Evolutionary conservation across 2,113 vertebrate genomes (phyloP), one percentile per base, ranked within the genome.

Genomic region (Cepphus grylle): DNA sequence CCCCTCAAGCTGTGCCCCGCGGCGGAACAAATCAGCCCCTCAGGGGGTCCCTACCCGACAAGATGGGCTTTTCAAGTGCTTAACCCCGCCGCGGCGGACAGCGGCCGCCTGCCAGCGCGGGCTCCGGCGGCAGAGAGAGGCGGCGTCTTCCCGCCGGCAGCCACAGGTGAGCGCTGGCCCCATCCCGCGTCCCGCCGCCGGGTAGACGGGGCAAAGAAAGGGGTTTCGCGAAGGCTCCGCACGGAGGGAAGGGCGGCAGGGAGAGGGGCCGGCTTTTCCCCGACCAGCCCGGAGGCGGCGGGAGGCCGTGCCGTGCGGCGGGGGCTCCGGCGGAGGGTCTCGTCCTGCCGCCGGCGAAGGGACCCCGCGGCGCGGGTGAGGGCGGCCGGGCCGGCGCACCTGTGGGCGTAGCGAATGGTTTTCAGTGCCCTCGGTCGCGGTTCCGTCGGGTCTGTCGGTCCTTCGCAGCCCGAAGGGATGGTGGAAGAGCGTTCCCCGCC

Each of bases 61-160:
- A 96, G 97, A n/a, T 98, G 98, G 99, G 97, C 98, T 86, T 98
- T 97, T 78, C 98, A 98, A 71, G 97, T 96, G 62, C 94, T 98
- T 71, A 91, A 88, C 91, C 96, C 98, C 61, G 70, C 96, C 21
- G 89, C 91, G 19, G 81, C 80, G 43, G 97, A 95, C 79, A 36
- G 94, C 79, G 55, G 94, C 9, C 90, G 95, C 77, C 95, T 90
- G 78, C 93, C 94, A 4, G 97, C 94, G 67, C 97, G 94, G 74
- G 70, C 83, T 61, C 62, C 88, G 81, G 77, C 93, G 43, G 96
- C 66, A 29, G 89, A 96, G n/a, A 88, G 86, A 81, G 90, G 72
- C 82, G 50, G 93, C 16, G 23, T 96, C 72, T 98, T 97, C 74
- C 96, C 84, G 74, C 96, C 92, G 27, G 90, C 90, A 65, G 89